These are phyloP conservation scores for Triops cancriformis DNA, from an alignment of 1,140 invertebrate species.

Conservation along the genomic window DNA sequence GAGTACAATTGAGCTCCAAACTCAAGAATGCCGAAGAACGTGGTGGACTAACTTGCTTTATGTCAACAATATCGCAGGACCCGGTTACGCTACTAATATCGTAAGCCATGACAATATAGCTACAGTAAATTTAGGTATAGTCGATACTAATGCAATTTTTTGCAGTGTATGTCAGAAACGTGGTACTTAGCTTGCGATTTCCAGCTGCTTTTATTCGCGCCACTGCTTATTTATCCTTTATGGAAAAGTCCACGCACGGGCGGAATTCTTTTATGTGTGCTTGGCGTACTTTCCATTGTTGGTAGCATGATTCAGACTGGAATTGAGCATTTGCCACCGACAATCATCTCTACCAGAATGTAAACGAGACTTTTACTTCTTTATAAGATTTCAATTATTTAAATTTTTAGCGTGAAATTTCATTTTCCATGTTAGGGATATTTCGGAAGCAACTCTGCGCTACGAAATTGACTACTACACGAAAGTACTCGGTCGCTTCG, in stretches of 20 bases:
- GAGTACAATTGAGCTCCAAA: constrained; percentile 51
- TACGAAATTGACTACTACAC: constrained; percentile 14
- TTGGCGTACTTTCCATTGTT: background rate
- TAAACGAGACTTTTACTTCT: too few relatives aligned
- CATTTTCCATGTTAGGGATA: constrained; percentile 6
- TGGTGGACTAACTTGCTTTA: constrained; percentile 48
- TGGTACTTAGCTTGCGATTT: constrained; percentile 23
- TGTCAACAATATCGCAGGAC: constrained; percentile 28
- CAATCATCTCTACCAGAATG: background rate
- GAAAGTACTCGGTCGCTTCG: background rate
- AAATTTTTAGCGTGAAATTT: background rate
- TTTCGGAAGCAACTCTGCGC: background rate
- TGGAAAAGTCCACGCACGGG: constrained; percentile 8
- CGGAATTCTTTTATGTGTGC: background rate
- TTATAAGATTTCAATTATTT: too few relatives aligned
- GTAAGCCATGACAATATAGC: background rate
- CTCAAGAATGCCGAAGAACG: constrained; percentile 47
- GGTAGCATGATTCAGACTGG: background rate
- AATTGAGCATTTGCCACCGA: background rate
- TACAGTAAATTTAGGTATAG: background rate
- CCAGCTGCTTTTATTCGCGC: constrained; percentile 15
- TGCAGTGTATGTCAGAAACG: constrained; percentile 11
- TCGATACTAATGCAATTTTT: background rate
- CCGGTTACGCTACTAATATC: background rate
- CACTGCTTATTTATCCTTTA: constrained; percentile 16